Percentiles rank a stretch among this genome's conserved stretches.
Evolutionary conservation across 2,888 invertebrate species (phyloP).

Genomic region (Malacosoma neustria): DNA sequence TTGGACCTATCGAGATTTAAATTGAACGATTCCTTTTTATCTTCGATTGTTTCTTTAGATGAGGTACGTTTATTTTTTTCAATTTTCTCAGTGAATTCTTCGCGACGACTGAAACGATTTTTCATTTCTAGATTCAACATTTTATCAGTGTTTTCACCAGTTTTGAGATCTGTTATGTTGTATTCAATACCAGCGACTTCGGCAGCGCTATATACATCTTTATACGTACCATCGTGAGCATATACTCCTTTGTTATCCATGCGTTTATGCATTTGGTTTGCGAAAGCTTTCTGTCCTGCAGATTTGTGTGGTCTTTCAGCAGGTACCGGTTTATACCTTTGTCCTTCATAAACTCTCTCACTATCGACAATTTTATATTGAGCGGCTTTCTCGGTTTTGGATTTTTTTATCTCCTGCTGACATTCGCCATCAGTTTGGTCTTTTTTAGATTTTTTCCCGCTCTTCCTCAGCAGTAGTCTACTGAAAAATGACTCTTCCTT

Average conservation of each 20-base stretch:
- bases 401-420: conserved; percentile 51
- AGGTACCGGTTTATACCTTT: conserved; percentile 50
- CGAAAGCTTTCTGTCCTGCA: conserved; percentile 63
- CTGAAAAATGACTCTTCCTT: conserved; percentile 78
- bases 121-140: conserved; percentile 61
- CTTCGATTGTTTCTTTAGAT: conserved; percentile 53
- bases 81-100: conserved; percentile 48
- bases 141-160: conserved; percentile 65
- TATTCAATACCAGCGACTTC: conserved; percentile 65
- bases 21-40: conserved; percentile 47
- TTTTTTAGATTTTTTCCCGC: conserved; percentile 81
- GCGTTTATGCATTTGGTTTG: conserved; percentile 67
- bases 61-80: conserved; percentile 43
- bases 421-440: conserved; percentile 59
- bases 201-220: conserved; percentile 62
- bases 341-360: conserved; percentile 44
- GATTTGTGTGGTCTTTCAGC: conserved; percentile 60
- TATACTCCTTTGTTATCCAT: conserved; percentile 69
- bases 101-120: conserved; percentile 49
- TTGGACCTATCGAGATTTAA: conserved; percentile 49
- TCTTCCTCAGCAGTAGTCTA: conserved; percentile 79
- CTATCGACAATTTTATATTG: conserved; percentile 52
- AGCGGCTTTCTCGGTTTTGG: conserved; percentile 48
- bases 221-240: conserved; percentile 61
- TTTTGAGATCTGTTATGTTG: conserved; percentile 66